Evolutionary conservation across 2,797 vertebrate species (phyloP), one percentile per base, ranked within the genome.

Genomic region (Aeoliscus strigatus): DNA sequence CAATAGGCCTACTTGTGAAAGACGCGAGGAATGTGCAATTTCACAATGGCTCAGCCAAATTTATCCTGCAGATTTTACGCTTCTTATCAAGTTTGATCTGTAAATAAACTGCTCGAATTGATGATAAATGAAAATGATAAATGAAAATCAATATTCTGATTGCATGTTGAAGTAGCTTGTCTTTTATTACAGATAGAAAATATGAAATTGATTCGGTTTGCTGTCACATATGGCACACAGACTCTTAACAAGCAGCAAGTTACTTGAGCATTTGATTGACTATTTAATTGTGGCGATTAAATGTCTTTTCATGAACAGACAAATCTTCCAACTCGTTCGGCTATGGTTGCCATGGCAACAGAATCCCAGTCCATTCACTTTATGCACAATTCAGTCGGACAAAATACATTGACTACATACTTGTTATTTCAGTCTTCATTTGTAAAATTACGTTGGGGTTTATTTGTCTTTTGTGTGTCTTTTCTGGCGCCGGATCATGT

Each of bases 401-500:
- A 41, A 16, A 38, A 34, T 26, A 25, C 40, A 37, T 14, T 27
- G 3, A 8, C 32, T 29, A 26, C 13, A n/a, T 29, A 24, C 10
- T 34, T 43, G 52, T 29, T 4, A 30, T 43, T 46, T 39, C 37
- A 44, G 35, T 54, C 41, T 11, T 34, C 8, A 8, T 31, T 14
- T 66, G 33, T 52, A 25, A 48, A 62, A 53, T 26, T 14, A 59
- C 39, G 25, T 28, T 34, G 6, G 27, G 17, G 13, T 45, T 60
- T 45, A 42, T 12, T 37, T 23, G 42, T 50, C 28, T 35, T 21
- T 46, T 41, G 39, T 9, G 28, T 25, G 6, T 70, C 56, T 69
- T 42, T 51, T 45, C 53, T 68, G 61, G 61, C 64, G 47, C 36
- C 14, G 17, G 33, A 43, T 33, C 29, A n/a, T n/a, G n/a, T 64